Conservation (phyloP, 2,888 invertebrate genomes). For the Rotaria socialis region DNA sequence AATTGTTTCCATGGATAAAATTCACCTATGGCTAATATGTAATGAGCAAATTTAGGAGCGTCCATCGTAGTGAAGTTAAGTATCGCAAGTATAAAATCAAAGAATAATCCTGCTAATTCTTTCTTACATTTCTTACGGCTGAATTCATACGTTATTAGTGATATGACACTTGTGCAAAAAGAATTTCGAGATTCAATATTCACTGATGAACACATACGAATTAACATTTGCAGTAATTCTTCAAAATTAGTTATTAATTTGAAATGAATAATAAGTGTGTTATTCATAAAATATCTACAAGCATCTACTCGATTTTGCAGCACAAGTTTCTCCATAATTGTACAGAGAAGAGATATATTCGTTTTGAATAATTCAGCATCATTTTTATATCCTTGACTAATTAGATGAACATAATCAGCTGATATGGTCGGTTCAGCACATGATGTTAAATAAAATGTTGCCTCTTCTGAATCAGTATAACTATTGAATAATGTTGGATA, state of each 20-base stretch:
- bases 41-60: neutral
- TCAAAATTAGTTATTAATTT: neutral
- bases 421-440: no score
- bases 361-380: neutral
- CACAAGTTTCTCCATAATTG: neutral
- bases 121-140: neutral
- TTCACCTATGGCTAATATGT: neutral
- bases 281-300: neutral
- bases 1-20: constrained; percentile 35
- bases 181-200: neutral
- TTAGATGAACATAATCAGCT: neutral
- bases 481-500: constrained; percentile 18
- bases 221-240: neutral
- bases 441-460: neutral
- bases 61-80: neutral
- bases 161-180: neutral
- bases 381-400: neutral
- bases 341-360: neutral
- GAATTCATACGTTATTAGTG: neutral
- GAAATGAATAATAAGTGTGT: neutral
- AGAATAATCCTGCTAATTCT: neutral
- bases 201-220: neutral
- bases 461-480: neutral
- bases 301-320: neutral
- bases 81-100: neutral